Evolutionary conservation across 2,888 invertebrate species (phyloP).

Genomic region (Acrobasis consociella): DNA sequence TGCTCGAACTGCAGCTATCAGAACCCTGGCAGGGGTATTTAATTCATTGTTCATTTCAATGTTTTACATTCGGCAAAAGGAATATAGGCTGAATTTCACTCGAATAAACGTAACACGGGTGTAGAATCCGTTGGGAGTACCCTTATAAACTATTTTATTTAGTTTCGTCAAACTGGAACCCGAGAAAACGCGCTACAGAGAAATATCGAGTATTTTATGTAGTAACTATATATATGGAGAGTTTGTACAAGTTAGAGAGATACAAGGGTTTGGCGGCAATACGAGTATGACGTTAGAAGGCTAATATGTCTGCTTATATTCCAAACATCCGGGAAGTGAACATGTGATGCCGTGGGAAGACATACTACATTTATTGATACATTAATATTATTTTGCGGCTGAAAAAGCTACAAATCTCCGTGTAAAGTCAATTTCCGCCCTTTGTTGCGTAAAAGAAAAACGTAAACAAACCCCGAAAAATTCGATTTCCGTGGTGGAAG

Average conservation of each 20-base stretch:
- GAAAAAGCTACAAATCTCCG: constrained; percentile 2
- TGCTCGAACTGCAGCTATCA: not conserved
- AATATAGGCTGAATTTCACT: constrained; percentile 44
- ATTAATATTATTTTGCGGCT: not conserved
- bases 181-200: constrained; percentile 26
- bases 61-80: constrained; percentile 44
- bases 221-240: constrained; percentile 15
- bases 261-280: constrained; percentile 25
- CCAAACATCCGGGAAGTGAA: constrained; percentile 42
- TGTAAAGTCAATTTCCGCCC: constrained; percentile 1
- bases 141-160: constrained; percentile 64
- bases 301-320: constrained; percentile 37
- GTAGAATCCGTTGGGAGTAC: constrained; percentile 51
- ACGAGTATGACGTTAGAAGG: constrained; percentile 25
- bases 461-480: constrained; percentile 41
- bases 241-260: constrained; percentile 21
- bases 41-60: constrained; percentile 36
- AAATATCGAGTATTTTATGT: constrained; percentile 29
- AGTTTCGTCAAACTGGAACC: constrained; percentile 43
- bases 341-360: constrained; percentile 42
- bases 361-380: not conserved
- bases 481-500: constrained; percentile 42
- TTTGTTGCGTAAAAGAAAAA: constrained; percentile 14
- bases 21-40: not conserved
- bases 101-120: constrained; percentile 53